These are phyloP conservation scores for Trachymyrmex septentrionalis DNA, from an alignment of 1,140 invertebrate genomes.

Conservation along the genomic window DNA sequence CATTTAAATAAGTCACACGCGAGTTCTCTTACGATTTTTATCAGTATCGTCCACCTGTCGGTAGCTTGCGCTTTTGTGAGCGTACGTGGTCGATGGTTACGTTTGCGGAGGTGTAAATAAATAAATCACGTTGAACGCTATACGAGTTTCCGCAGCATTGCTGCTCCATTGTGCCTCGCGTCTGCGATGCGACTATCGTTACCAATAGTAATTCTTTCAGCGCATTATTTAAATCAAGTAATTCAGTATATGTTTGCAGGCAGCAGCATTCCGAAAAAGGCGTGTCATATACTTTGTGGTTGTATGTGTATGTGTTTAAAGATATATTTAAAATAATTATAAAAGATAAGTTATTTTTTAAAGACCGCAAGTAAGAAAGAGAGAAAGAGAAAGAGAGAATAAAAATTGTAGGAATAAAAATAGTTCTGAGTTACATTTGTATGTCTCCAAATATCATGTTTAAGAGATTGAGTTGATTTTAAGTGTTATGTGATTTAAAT, in stretches of 20 bases:
- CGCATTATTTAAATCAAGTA: constrained; percentile 43
- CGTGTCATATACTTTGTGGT: not conserved
- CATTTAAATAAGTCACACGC: constrained; percentile 56
- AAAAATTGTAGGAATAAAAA: not conserved
- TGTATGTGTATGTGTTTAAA: not conserved
- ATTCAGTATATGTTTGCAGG: not conserved
- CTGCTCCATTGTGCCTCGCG: constrained; percentile 37
- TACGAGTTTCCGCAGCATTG: constrained; percentile 59
- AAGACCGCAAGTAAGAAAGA: not conserved
- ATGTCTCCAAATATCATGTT: not conserved
- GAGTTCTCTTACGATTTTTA: constrained; percentile 63
- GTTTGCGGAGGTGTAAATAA: constrained; percentile 56
- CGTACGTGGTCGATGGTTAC: constrained; percentile 38
- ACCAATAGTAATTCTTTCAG: constrained; percentile 52
- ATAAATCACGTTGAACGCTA: constrained; percentile 59
- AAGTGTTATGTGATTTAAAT: not conserved
- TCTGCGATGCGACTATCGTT: constrained; percentile 52
- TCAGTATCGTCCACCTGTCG: constrained; percentile 60
- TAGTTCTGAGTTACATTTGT: not conserved
- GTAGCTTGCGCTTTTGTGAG: constrained; percentile 30
- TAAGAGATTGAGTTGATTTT: not conserved
- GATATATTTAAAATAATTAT: constrained; percentile 13
- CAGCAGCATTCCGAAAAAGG: not conserved
- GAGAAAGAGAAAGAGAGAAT: not conserved
- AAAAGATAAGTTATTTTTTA: not conserved